Evolutionary conservation across 2,797 vertebrate genomes (phyloP).

Genomic region (Tragelaphus oryx): DNA sequence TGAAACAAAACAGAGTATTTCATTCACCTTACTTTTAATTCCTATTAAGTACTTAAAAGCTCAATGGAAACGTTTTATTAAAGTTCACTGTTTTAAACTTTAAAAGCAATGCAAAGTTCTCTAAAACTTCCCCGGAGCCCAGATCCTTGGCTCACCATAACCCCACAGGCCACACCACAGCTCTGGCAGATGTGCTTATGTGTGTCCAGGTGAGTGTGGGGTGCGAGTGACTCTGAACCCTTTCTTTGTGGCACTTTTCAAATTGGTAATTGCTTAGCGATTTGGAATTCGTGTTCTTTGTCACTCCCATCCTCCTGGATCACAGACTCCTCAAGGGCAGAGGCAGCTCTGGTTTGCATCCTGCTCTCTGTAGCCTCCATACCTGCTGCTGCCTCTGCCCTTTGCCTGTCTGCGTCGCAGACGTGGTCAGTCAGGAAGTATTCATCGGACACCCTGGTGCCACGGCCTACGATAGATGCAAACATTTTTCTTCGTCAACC

Average conservation of each 20-base stretch:
- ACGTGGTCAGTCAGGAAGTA: neutral
- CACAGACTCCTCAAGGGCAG: neutral
- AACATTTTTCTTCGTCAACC: neutral
- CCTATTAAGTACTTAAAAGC: constrained; percentile 36
- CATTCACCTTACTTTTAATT: constrained; percentile 45
- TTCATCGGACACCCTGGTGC: neutral
- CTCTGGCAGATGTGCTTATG: rapidly evolving
- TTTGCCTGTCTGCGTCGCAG: neutral
- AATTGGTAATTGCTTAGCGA: neutral
- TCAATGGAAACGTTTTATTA: constrained; percentile 35
- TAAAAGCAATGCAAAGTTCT: neutral
- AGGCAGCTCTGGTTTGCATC: neutral
- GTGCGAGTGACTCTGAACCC: neutral
- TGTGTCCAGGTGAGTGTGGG: neutral
- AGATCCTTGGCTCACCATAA: neutral
- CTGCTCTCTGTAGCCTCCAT: rapidly evolving
- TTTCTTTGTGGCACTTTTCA: rapidly evolving
- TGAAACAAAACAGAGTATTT: constrained; percentile 50
- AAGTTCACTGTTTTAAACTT: constrained; percentile 47
- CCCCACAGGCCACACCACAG: neutral
- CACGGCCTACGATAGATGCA: neutral
- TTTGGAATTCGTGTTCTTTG: neutral
- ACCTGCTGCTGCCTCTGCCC: neutral
- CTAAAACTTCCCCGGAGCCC: neutral
- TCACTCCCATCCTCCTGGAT: neutral